A percentile compares a stretch with the other conserved stretches of the same genome.
These are phyloP conservation scores for Chelonoidis abingdonii DNA, from an alignment of 2,113 vertebrate species.

Conservation along the genomic window DNA sequence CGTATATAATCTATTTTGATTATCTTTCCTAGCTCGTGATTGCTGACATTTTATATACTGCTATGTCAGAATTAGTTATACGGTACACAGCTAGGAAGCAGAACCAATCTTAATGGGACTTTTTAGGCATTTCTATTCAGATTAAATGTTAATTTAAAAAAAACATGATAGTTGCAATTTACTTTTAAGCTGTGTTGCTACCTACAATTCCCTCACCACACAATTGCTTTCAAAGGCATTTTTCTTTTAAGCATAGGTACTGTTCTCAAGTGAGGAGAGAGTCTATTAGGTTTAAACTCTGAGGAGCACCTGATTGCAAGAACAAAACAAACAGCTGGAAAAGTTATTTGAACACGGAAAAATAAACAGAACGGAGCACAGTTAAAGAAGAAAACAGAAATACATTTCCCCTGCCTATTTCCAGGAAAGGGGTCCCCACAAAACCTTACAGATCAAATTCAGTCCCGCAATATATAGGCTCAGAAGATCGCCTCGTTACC, in stretches of 20 bases:
- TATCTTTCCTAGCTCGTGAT: slow-evolving; percentile 25
- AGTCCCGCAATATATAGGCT: background rate
- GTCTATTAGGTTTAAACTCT: slow-evolving; percentile 10
- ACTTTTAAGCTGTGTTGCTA: slow-evolving; percentile 1
- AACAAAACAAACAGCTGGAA: slow-evolving; percentile 21
- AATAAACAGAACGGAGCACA: background rate
- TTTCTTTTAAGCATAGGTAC: background rate
- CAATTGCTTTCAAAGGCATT: slow-evolving; percentile 19
- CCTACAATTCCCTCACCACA: background rate
- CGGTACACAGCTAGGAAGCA: slow-evolving; percentile 18
- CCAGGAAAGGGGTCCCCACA: background rate
- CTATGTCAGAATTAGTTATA: slow-evolving; percentile 31
- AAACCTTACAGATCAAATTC: background rate
- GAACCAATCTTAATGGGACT: slow-evolving; percentile 33
- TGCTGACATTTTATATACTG: too few species aligned
- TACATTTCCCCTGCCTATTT: background rate
- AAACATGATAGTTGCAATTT: background rate
- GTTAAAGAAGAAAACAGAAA: background rate
- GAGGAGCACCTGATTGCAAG: background rate
- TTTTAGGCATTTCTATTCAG: slow-evolving; percentile 29
- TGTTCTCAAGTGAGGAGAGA: background rate
- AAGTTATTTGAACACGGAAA: background rate
- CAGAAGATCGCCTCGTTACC: background rate
- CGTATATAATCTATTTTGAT: slow-evolving; percentile 55
- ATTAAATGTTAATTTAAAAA: slow-evolving; percentile 6